Evolutionary conservation across 1,140 invertebrate species (phyloP).

Genomic region (Gryon sp.): DNA sequence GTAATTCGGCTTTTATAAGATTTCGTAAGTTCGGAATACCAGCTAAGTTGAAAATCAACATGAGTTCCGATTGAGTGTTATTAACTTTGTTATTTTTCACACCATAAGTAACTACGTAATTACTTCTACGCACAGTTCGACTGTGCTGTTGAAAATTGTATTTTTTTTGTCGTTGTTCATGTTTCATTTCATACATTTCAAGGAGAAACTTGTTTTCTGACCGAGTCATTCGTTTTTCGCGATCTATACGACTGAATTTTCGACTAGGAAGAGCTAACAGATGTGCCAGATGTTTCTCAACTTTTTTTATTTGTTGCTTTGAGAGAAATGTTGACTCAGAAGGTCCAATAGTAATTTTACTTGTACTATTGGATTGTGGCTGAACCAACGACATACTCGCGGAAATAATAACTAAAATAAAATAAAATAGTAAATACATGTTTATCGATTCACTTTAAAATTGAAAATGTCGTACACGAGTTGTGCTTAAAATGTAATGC

Average conservation of each 20-base stretch:
- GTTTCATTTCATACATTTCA: conserved; percentile 15
- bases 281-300: conserved; percentile 6
- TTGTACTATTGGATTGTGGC: too few relatives aligned
- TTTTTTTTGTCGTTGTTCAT: not conserved
- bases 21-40: conserved; percentile 85
- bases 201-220: conserved; percentile 24
- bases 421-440: too few relatives aligned
- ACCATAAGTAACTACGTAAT: conserved; percentile 93
- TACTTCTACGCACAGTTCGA: conserved; percentile 83
- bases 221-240: conserved; percentile 1
- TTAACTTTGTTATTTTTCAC: conserved; percentile 84
- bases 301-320: conserved; percentile 9
- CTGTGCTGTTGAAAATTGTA: not conserved
- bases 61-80: conserved; percentile 85
- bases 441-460: too few relatives aligned
- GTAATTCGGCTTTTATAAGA: conserved; percentile 75
- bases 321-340: not conserved
- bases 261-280: conserved; percentile 1
- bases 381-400: too few relatives aligned
- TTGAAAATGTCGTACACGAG: too few relatives aligned
- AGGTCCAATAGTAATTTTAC: too few relatives aligned
- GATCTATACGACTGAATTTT: not conserved
- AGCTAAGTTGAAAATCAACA: conserved; percentile 93
- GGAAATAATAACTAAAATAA: too few relatives aligned
- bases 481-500: too few relatives aligned